These are phyloP conservation scores for Gadopsis bispinosus DNA, from an alignment of 2,797 vertebrate species.

Conservation along the genomic window DNA sequence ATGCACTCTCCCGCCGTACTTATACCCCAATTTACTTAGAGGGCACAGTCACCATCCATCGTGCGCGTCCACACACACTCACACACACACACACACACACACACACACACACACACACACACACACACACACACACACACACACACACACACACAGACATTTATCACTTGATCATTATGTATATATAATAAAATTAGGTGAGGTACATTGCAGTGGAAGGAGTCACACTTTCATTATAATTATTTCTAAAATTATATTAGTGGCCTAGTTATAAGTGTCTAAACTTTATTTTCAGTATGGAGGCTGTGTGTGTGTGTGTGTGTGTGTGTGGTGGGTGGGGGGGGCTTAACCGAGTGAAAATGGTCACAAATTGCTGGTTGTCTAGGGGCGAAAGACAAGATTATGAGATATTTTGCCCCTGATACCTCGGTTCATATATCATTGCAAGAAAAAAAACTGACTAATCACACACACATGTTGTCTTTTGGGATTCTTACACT, in stretches of 20 bases:
- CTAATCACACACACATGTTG: constrained; percentile 55
- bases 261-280: constrained; percentile 26
- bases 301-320: neutral
- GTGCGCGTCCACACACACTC: neutral
- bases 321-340: neutral
- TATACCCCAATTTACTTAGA: constrained; percentile 31
- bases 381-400: constrained; percentile 53
- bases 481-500: constrained; percentile 42
- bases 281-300: constrained; percentile 48
- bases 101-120: constrained; percentile 21
- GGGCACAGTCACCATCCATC: constrained; percentile 14
- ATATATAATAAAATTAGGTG: constrained; percentile 44
- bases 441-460: constrained; percentile 15
- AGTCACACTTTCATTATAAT: constrained; percentile 38
- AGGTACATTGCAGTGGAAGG: constrained; percentile 20
- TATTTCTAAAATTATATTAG: constrained; percentile 45
- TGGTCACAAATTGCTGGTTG: constrained; percentile 63
- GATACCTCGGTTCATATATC: constrained; percentile 63
- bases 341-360: constrained; percentile 39
- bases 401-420: constrained; percentile 44
- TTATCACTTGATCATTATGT: constrained; percentile 42
- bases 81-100: constrained; percentile 15
- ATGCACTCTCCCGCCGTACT: constrained; percentile 22
- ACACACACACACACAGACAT: constrained; percentile 24
- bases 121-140: constrained; percentile 14